phyloP scores from a whole-genome alignment of 2,113 vertebrate genomes.

The Caracal caracal region DNA sequence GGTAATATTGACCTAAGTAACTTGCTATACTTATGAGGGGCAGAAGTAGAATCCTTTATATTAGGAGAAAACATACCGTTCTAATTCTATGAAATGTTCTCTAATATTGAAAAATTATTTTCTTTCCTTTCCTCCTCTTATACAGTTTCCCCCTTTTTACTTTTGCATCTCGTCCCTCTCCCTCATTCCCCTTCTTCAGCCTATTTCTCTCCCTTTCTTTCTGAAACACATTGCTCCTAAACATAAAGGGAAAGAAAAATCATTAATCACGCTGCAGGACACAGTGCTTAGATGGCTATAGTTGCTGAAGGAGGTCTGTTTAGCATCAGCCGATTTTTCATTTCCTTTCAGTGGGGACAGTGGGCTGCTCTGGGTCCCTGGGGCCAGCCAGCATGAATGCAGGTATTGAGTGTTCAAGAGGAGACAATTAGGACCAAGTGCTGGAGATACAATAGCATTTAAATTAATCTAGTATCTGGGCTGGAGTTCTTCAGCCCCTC shows the following conservation, averaged over 20 bases:
- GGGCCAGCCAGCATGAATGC: constrained; percentile 83
- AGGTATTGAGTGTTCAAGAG: constrained; percentile 84
- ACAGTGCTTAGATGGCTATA: constrained; percentile 83
- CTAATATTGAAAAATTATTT: not conserved
- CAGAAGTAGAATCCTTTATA: not conserved
- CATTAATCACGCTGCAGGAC: constrained; percentile 88
- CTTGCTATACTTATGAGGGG: not conserved
- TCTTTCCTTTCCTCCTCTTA: not conserved
- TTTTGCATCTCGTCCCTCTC: not conserved
- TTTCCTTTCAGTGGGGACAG: constrained; percentile 88
- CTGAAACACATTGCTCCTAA: constrained; percentile 64
- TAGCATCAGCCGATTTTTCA: constrained; percentile 88
- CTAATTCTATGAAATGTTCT: not conserved
- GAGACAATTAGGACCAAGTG: constrained; percentile 82
- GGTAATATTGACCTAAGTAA: not conserved
- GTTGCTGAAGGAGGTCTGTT: constrained; percentile 86
- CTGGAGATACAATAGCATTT: constrained; percentile 77
- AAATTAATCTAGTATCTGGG: constrained; percentile 75
- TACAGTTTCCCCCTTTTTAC: not conserved
- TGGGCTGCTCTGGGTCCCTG: constrained; percentile 82
- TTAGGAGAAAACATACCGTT: not conserved
- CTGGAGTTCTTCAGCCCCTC: constrained; percentile 49
- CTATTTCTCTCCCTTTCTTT: constrained; percentile 41
- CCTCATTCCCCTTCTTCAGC: constrained; percentile 66
- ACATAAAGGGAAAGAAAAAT: constrained; percentile 83